A percentile compares a stretch with the other conserved stretches of the same genome.
Evolutionary conservation across 2,888 invertebrate species (phyloP).

Genomic region (Synanthedon formicaeformis): DNA sequence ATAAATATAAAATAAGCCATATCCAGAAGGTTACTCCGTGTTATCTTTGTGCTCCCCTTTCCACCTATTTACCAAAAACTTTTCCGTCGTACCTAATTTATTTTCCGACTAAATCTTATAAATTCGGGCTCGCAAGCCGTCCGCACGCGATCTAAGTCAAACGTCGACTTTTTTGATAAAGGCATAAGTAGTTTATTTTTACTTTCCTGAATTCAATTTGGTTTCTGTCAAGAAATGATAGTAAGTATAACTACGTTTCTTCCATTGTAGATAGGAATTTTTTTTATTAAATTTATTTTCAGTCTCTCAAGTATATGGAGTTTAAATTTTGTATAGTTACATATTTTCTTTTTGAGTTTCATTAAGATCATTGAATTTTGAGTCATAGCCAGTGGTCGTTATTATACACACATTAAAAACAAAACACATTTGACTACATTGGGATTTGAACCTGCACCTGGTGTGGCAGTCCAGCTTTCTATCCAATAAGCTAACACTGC

Average conservation of each 20-base stretch:
- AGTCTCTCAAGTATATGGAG: too few species aligned
- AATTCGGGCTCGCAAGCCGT: constrained; percentile 51
- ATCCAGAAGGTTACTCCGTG: background rate
- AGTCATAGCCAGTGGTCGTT: too few species aligned
- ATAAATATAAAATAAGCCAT: background rate
- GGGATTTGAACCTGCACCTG: too few species aligned
- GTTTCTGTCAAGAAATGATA: constrained; percentile 15
- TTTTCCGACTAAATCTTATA: constrained; percentile 65
- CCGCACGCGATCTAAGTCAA: constrained; percentile 61
- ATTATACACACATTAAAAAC: too few species aligned
- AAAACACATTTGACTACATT: too few species aligned
- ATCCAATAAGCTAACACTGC: too few species aligned
- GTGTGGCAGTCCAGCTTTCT: too few species aligned
- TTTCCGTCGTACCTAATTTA: constrained; percentile 65
- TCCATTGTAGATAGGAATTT: constrained; percentile 3
- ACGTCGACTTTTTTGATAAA: constrained; percentile 60
- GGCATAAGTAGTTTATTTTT: constrained; percentile 25
- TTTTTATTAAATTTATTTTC: too few species aligned
- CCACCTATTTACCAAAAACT: constrained; percentile 58
- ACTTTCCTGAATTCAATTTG: constrained; percentile 16
- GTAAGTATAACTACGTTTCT: constrained; percentile 4
- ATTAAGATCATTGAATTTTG: too few species aligned
- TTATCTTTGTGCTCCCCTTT: constrained; percentile 12
- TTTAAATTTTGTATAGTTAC: too few species aligned
- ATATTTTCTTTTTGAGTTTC: too few species aligned